Evolutionary conservation across 2,888 invertebrate species (phyloP).

Genomic region (Sthenelais limicola): DNA sequence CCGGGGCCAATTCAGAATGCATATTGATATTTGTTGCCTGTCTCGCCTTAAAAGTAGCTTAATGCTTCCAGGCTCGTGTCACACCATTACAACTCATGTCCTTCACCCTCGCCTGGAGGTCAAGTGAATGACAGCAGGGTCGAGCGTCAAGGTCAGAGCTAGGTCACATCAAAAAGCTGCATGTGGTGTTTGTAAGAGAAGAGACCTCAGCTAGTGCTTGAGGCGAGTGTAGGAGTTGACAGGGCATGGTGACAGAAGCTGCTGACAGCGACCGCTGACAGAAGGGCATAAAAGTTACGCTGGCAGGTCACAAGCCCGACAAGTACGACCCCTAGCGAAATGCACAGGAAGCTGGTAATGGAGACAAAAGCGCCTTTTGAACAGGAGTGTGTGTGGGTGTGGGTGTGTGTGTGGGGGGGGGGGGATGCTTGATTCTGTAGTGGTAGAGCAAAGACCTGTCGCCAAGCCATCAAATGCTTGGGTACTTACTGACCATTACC

Average conservation of each 20-base stretch:
- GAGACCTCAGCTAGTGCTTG: too few species aligned
- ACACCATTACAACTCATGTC: constrained; percentile 4
- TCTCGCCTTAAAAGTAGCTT: constrained; percentile 11
- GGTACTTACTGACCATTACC: constrained; percentile 7
- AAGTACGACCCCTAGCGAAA: background rate
- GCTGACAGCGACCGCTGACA: constrained; percentile 9
- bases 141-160: constrained; percentile 30
- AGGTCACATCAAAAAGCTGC: constrained; percentile 10
- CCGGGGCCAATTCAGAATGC: constrained; percentile 1
- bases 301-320: background rate
- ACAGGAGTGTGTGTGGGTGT: background rate
- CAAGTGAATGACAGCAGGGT: constrained; percentile 39
- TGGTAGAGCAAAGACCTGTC: background rate
- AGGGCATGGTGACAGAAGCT: constrained; percentile 29
- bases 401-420: background rate
- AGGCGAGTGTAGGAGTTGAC: too few species aligned
- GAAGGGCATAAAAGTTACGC: background rate
- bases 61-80: constrained; percentile 9
- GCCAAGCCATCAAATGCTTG: background rate
- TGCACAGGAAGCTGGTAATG: constrained; percentile 2
- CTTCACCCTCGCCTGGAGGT: constrained; percentile 16
- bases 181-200: constrained; percentile 22
- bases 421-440: background rate
- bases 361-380: background rate
- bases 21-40: constrained; percentile 25